Evolutionary conservation across 2,797 vertebrate species (phyloP), one percentile per base, ranked within the genome.

Genomic region (Pangasius mekongensis): DNA sequence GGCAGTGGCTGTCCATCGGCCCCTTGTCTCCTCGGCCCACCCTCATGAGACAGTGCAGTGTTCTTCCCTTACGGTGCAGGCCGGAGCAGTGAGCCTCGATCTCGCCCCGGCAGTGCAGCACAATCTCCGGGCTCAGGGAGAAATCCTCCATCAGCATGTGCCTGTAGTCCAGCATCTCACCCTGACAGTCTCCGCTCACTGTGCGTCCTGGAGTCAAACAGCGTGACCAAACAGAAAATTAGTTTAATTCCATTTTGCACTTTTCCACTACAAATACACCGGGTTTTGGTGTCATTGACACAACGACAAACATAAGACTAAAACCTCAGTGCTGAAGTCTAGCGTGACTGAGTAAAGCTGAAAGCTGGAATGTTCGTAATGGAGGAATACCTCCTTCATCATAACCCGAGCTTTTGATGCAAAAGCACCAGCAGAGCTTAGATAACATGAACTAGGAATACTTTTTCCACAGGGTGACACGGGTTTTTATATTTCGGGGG

Each of bases 31-130:
- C 96, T 0, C 98, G 95, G 7, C 96, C 95, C 0, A 97, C 96
- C 36, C 97, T 97, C 98, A 99, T 99, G 67, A 99, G 95, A 92
- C 98, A 99, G 89, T 99, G 98, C 80, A 99, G 95, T 5, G 98
- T 99, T 58, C 98, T 97, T 0, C 98, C 98, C 43, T 99, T 99
- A 0, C 97, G 94, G 20, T 98, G 97, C 14, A 98, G 93, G 8
- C 97, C 97, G 0, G 97, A 97, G 91, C 97, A 98, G 91, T 97
- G 97, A 78, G 96, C 93, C 58, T 97, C 97, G 0, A 97, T 98
- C 91, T 98, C 97, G 0, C 95, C 96, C 0, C 97, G 95, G 91
- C 97, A 98, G 92, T 97, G 97, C 24, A 98, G 94, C 92, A 98
- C 97, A 90, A 98, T 97, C 85, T 97, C 97, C 0, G 97, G 97